A percentile compares a stretch with the other conserved stretches of the same genome.
Evolutionary conservation across 2,888 invertebrate genomes (phyloP).

Genomic region (Eristalis tenax): DNA sequence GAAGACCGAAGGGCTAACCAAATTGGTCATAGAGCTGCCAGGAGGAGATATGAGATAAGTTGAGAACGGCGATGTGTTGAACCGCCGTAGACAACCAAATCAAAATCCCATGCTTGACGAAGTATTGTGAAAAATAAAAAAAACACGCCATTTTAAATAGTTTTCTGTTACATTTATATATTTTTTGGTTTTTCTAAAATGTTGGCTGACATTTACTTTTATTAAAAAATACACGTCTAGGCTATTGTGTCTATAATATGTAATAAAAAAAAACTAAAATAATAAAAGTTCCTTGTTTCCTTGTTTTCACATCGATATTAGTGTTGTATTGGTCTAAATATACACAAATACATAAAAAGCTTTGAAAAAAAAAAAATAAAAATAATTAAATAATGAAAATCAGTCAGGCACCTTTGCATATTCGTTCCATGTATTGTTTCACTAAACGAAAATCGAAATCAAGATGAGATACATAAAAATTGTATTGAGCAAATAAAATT

Average conservation of each 20-base stretch:
- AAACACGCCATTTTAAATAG: not conserved
- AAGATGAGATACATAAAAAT: slow-evolving; percentile 1
- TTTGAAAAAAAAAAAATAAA: slow-evolving; percentile 23
- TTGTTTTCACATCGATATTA: slow-evolving; percentile 39
- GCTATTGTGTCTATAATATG: slow-evolving; percentile 24
- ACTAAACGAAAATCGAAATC: not conserved
- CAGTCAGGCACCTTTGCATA: slow-evolving; percentile 67
- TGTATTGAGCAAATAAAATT: slow-evolving; percentile 60
- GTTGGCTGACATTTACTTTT: slow-evolving; percentile 67
- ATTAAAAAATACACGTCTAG: slow-evolving; percentile 58
- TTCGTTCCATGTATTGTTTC: slow-evolving; percentile 31
- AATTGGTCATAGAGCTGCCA: no score
- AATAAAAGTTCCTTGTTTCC: not conserved
- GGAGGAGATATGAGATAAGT: no score
- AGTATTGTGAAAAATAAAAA: not conserved
- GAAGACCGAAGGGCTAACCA: no score
- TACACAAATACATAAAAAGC: slow-evolving; percentile 45
- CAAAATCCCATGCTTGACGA: no score
- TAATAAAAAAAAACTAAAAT: slow-evolving; percentile 22
- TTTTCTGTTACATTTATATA: slow-evolving; percentile 55
- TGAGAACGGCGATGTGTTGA: no score
- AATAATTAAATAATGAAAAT: slow-evolving; percentile 52
- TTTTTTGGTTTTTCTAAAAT: slow-evolving; percentile 56
- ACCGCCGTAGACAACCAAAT: no score
- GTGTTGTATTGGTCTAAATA: not conserved